phyloP scores from a whole-genome alignment of 2,113 vertebrate species.

The Lamprotornis superbus region DNA sequence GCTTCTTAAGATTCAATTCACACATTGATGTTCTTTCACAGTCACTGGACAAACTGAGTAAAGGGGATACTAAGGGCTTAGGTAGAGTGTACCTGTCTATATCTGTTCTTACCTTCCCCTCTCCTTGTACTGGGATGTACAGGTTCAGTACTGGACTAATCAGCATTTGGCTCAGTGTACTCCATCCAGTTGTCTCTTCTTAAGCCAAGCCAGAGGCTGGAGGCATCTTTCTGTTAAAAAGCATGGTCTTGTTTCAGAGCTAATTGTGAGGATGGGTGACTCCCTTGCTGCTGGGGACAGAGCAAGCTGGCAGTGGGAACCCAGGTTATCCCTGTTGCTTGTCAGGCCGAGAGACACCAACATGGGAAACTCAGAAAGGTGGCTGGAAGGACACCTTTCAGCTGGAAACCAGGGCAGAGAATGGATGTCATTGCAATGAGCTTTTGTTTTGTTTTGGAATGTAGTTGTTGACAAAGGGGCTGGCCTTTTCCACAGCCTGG shows the following conservation, averaged over 20 bases:
- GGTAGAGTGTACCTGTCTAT: not conserved
- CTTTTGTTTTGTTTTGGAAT: not conserved
- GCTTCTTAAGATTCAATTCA: not conserved
- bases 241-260: not conserved
- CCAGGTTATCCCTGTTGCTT: not conserved
- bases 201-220: not conserved
- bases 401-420: not conserved
- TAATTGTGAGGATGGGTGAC: not conserved
- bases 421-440: not conserved
- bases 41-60: not conserved
- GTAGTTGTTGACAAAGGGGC: not conserved
- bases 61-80: not conserved
- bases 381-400: not conserved
- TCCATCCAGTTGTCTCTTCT: not conserved
- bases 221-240: not conserved
- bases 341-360: not conserved
- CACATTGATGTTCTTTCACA: not conserved
- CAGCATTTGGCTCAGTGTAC: not conserved
- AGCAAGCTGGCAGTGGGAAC: not conserved
- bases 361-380: not conserved
- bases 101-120: not conserved
- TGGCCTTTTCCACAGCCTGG: not conserved
- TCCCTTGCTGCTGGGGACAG: not conserved
- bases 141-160: not conserved
- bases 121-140: not conserved